These are phyloP conservation scores for Petromus typicus DNA, from an alignment of 2,113 vertebrate genomes.

Conservation along the genomic window DNA sequence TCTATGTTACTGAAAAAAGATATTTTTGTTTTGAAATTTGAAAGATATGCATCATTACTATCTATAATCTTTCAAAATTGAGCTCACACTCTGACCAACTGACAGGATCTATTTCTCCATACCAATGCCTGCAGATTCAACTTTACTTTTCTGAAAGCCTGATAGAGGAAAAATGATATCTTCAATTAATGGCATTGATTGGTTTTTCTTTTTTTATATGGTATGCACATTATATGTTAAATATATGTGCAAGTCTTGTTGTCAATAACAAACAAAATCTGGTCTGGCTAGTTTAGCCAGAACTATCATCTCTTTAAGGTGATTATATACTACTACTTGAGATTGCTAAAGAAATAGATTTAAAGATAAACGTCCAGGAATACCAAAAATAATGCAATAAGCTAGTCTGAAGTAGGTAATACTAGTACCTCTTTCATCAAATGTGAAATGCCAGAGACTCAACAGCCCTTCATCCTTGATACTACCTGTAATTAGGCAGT, in stretches of 20 bases:
- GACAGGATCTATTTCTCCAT: neutral
- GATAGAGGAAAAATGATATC: neutral
- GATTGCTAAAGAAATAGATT: neutral
- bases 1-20: neutral
- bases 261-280: conserved; percentile 8
- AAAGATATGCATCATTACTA: neutral
- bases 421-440: neutral
- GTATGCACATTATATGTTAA: neutral
- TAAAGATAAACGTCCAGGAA: neutral
- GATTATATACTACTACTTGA: neutral
- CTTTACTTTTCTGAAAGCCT: neutral
- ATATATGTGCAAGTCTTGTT: neutral
- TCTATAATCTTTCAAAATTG: neutral
- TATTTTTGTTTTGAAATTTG: neutral
- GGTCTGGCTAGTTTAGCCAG: conserved; percentile 40
- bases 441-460: neutral
- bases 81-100: neutral
- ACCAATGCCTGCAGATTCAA: neutral
- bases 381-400: neutral
- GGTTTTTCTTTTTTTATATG: neutral
- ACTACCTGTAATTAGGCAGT: no score
- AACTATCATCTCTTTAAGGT: conserved; percentile 5
- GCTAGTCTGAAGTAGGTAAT: neutral
- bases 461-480: accelerated
- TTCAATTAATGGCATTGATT: neutral